These are phyloP conservation scores for Mycalesis mineus DNA, from an alignment of 2,888 invertebrate species.

Conservation along the genomic window DNA sequence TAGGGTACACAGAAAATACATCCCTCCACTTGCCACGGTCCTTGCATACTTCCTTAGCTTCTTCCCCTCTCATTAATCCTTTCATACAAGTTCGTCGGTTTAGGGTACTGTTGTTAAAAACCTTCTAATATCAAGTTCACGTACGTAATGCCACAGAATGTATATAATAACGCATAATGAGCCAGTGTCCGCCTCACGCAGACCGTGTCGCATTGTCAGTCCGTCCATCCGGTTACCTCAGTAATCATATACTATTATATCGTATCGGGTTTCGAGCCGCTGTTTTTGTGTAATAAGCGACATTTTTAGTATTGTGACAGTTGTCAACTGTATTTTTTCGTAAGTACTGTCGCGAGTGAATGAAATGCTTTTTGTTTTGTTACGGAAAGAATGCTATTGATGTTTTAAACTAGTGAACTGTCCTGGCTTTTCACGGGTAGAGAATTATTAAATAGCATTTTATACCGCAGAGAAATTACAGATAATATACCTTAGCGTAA, in stretches of 20 bases:
- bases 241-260: conserved; percentile 37
- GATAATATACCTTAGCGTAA: no score
- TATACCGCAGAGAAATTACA: no score
- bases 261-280: conserved; percentile 29
- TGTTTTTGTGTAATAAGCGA: conserved; percentile 24
- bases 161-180: conserved; percentile 23
- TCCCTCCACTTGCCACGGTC: no score
- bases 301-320: conserved; percentile 22
- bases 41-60: no score
- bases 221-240: conserved; percentile 37
- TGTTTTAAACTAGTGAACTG: no score
- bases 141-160: conserved; percentile 16
- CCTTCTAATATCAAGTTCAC: conserved; percentile 7
- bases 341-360: neutral
- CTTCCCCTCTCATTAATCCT: no score
- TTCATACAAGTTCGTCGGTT: no score
- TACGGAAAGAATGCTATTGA: neutral
- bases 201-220: conserved; percentile 45
- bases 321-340: conserved; percentile 19
- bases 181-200: conserved; percentile 26
- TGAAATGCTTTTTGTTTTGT: neutral
- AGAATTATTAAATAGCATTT: no score
- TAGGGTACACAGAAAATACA: no score
- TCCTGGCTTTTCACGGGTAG: no score
- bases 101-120: neutral